Percentiles rank a stretch among this genome's conserved stretches.
phyloP scores from a whole-genome alignment of 2,113 vertebrate genomes.

The Cyprinus carpio region DNA sequence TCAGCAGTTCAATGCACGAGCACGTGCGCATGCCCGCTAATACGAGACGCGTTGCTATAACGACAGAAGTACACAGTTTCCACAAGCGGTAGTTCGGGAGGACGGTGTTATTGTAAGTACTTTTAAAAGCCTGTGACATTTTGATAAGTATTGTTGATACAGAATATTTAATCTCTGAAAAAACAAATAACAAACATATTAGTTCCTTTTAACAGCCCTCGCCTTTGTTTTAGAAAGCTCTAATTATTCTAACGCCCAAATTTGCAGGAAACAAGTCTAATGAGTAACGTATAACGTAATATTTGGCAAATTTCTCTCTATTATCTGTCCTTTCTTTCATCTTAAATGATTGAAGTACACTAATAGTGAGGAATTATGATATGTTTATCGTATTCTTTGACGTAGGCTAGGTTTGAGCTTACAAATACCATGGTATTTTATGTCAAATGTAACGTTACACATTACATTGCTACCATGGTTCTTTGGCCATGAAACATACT shows the following conservation, averaged over 20 bases:
- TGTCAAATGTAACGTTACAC: not conserved
- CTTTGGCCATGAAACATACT: too few relatives aligned
- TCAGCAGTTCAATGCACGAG: not conserved
- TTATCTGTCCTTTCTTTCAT: not conserved
- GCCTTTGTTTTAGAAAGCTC: not conserved
- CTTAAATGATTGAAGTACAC: not conserved
- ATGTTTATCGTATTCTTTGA: not conserved
- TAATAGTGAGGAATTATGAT: not conserved
- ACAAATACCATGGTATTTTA: not conserved
- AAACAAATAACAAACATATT: too few relatives aligned
- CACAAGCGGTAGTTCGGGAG: not conserved
- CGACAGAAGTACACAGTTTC: slow-evolving; percentile 21
- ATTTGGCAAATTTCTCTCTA: not conserved
- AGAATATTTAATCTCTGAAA: too few relatives aligned
- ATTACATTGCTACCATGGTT: too few relatives aligned
- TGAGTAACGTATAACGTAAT: not conserved
- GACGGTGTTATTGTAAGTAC: not conserved
- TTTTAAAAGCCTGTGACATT: not conserved
- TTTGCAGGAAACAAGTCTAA: too few relatives aligned
- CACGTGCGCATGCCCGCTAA: not conserved
- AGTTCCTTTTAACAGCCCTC: too few relatives aligned
- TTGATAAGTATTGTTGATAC: not conserved
- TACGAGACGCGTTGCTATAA: slow-evolving; percentile 48
- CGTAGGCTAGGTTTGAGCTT: too few relatives aligned
- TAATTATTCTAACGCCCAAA: not conserved